Conservation (phyloP, 2,113 vertebrate species). For the Heterocephalus glaber region DNA sequence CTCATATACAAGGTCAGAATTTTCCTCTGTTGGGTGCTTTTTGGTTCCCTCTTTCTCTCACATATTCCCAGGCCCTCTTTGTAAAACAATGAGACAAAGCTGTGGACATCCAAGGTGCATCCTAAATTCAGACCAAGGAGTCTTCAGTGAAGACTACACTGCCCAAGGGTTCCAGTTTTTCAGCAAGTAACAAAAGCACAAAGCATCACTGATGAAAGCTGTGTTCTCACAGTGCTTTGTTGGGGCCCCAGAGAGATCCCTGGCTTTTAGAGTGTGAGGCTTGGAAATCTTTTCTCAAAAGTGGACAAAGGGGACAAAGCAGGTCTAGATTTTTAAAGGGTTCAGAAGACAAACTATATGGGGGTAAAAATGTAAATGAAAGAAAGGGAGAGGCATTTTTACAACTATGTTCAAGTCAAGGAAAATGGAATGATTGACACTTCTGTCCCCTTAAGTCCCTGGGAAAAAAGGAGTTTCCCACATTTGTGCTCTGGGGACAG, state of each 20-base stretch:
- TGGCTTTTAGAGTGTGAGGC: constrained; percentile 27
- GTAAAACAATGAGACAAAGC: constrained; percentile 66
- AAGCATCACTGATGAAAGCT: constrained; percentile 38
- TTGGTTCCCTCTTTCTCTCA: background rate
- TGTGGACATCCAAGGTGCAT: constrained; percentile 1
- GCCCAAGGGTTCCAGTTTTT: background rate
- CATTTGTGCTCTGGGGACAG: background rate
- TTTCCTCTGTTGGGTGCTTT: background rate
- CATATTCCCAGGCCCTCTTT: constrained; percentile 4
- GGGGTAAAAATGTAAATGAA: constrained; percentile 19
- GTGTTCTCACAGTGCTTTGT: constrained; percentile 35
- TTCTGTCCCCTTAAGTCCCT: background rate
- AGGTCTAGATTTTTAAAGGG: background rate
- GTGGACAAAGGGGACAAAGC: background rate
- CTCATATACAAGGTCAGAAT: background rate
- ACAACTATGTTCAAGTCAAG: background rate
- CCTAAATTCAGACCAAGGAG: constrained; percentile 65
- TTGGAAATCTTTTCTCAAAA: background rate
- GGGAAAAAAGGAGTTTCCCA: background rate
- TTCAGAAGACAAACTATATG: background rate
- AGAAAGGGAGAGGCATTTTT: constrained; percentile 42
- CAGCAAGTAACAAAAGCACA: background rate
- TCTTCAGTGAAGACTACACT: background rate
- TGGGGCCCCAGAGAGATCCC: background rate
- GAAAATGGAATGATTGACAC: background rate